Evolutionary conservation across 2,113 vertebrate species (phyloP), one percentile per base, ranked within the genome.

Genomic region (Brachyhypopomus occidentalis): DNA sequence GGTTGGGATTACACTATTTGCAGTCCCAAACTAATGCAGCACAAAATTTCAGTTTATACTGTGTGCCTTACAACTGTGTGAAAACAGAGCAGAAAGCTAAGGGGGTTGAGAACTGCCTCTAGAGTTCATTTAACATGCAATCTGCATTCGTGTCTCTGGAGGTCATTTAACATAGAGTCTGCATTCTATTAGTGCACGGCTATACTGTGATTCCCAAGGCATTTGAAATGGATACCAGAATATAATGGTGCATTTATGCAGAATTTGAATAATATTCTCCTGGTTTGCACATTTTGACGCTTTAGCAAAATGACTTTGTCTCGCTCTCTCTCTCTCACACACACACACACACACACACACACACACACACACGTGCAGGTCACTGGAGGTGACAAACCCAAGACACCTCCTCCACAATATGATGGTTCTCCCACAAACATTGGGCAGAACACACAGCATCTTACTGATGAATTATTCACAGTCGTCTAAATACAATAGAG

Each of bases 381-480:
- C 9, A 20, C 59, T 66, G 4, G 52, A 60, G 70, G 70, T 75
- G 55, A 66, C 71, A 75, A 17, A 41, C 78, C 25, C 34, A 14
- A n/a, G 16, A 69, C 20, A 66, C 63, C 45, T 75, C 38, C 77
- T 38, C 52, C 52, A 58, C 55, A 48, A 78, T 75, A 79, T 83
- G 79, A 79, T 23, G 78, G 75, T 75, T 58, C 27, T 58, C 60
- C 79, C 41, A 69, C 55, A 58, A 63, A 69, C 56, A 45, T 23
- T 59, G 8, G 17, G 69, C 59, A 30, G 27, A 79, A 55, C 25
- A 38, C 12, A 14, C 22, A 59, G 79, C 55, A 74, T 36, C 5
- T 7, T 17, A n/a, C 30, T 30, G 30, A 79, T 79, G 72, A 79
- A 83, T 79, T 62, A 79, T 83, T 83, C 72, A 78, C 64, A 79